Evolutionary conservation across 2,113 vertebrate genomes (phyloP), one percentile per base, ranked within the genome.

Genomic region (Synchiropus splendidus): DNA sequence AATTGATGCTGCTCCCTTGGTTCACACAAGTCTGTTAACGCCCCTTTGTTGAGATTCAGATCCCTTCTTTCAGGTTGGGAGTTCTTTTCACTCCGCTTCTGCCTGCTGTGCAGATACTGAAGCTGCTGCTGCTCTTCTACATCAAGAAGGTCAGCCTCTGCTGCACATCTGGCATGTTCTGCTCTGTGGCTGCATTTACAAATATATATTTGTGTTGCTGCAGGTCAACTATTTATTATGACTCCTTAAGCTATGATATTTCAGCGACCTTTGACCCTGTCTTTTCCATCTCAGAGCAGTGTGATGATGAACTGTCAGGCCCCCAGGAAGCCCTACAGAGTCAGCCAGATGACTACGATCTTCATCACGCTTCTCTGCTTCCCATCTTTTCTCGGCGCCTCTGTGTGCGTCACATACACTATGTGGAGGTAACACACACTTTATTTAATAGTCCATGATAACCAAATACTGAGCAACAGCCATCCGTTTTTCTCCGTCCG

Each of bases 321-420:
- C 0, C 91, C 95, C 9, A 84, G 89, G 44, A 87, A 84, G 61
- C 89, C 88, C 0, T 99, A 95, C 91, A 81, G 87, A 36, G 91
- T 91, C 0, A 92, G 88, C 6, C 90, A 76, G 61, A 99, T 98
- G 95, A 90, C 74, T 64, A 95, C 90, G 0, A 10, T 90, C 53
- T 99, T 99, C 80, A 82, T 92, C 74, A 87, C 88, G 0, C 85
- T 98, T 14, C 88, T 98, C 34, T 97, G 88, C 70, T 92, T 92
- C 77, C 95, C 95, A 0, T 88, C 86, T n/a, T 98, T 97, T 78
- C 78, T 98, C 39, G 88, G 92, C 0, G 79, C 89, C 0, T 85
- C 89, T 0, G 2, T 95, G 32, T 92, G 89, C 64, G 79, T 92
- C 56, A 89, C 86, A 18, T 94, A 88, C 54, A 89, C 87, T 36